These are phyloP conservation scores for Syrista parreyssii DNA, from an alignment of 2,888 invertebrate species.

Conservation along the genomic window DNA sequence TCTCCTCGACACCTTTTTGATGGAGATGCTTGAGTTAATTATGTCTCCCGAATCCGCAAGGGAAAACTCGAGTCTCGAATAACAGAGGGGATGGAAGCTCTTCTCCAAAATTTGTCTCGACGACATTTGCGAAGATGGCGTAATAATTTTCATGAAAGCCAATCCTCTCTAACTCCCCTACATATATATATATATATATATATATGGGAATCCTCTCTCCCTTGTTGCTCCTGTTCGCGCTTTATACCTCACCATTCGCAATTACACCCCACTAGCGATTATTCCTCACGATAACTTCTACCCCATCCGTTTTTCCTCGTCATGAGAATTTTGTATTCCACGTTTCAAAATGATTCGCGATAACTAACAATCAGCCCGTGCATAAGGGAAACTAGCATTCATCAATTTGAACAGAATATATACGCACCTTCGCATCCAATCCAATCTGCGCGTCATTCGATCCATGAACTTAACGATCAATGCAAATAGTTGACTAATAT, in stretches of 20 bases:
- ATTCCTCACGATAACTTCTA: neutral
- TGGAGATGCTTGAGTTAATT: neutral
- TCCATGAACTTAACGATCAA: neutral
- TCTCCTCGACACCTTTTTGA: neutral
- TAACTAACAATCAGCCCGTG: neutral
- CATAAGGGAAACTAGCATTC: neutral
- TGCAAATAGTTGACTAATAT: neutral
- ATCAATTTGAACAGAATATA: neutral
- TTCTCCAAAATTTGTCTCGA: neutral
- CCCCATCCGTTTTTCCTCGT: neutral
- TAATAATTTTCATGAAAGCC: neutral
- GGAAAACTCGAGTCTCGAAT: constrained; percentile 1
- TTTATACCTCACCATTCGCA: too few species aligned
- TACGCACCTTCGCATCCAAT: neutral
- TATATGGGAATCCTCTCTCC: neutral
- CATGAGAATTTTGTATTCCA: neutral
- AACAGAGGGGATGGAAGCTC: neutral
- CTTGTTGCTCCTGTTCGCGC: too few species aligned
- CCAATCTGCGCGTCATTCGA: neutral
- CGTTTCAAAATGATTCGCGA: neutral
- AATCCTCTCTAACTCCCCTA: neutral
- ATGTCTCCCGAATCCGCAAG: neutral
- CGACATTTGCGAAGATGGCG: neutral
- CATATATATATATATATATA: too few species aligned
- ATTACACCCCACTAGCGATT: too few species aligned